Evolutionary conservation across 2,113 vertebrate genomes (phyloP), one percentile per base, ranked within the genome.

Genomic region (Melierax canorus): DNA sequence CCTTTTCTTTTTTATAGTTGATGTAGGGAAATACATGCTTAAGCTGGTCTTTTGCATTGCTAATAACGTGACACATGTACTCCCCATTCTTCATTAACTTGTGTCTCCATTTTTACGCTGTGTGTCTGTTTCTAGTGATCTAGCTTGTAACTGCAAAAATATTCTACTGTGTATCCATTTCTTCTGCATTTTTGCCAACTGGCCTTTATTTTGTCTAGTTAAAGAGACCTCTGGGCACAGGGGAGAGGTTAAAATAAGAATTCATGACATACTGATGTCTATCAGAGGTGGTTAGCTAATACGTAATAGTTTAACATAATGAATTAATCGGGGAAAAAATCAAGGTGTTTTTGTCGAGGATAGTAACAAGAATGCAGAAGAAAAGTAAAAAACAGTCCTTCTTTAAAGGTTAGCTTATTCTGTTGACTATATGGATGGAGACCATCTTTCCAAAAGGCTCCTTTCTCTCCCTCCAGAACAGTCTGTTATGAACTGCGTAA

Each of bases 11-110:
- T 98, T 98, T 97, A 97, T 97, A 97, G 91, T 94, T 87, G 81
- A 92, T 83, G 62, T 98, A 98, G 96, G 85, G 58, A 97, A 98
- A 88, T 97, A 93, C 97, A 97, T 99, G 98, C 98, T 99, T 98
- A 99, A 99, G 99, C 99, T 99, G 99, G 99, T 98, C 99, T 99
- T 99, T 98, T 97, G 99, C 98, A 99, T 99, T 97, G 96, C 97
- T 98, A 97, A 98, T 95, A 97, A 97, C 48, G 75, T 98, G 96
- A 97, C 80, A 94, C 92, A 75, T 88, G 86, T 92, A 81, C 30
- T 79, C 91, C 73, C 88, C 71, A 39, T 91, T 97, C 96, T 97
- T 95, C 93, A 97, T 97, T 98, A 98, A 98, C 96, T 97, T 95
- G 90, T 97, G 92, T 97, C 96, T 97, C 91, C 91, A 85, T 97